Evolutionary conservation across 2,888 invertebrate genomes (phyloP).

Genomic region (Latrodectus hesperus): DNA sequence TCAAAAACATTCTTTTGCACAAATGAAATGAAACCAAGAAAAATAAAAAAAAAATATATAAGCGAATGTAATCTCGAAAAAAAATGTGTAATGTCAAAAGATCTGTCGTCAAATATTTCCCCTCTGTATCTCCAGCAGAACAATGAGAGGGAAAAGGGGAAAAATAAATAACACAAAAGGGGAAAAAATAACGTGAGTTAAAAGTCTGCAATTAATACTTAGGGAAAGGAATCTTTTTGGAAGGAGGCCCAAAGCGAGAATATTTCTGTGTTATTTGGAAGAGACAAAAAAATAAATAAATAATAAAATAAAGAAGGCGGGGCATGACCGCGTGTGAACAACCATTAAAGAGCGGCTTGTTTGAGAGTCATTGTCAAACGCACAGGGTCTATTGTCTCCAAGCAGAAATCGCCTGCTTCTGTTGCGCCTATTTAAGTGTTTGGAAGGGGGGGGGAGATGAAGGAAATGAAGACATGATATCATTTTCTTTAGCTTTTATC

Average conservation of each 20-base stretch:
- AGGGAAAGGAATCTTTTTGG: conserved; percentile 5
- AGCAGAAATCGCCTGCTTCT: not conserved
- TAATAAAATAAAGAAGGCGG: conserved; percentile 18
- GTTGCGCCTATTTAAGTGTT: conserved; percentile 25
- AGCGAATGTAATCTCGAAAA: not conserved
- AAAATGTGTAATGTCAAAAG: conserved; percentile 23
- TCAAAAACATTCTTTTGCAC: not conserved
- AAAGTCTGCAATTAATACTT: conserved; percentile 52
- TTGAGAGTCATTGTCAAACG: conserved; percentile 30
- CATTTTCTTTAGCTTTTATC: not conserved
- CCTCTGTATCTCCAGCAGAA: not conserved
- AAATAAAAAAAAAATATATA: not conserved
- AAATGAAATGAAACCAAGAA: not conserved
- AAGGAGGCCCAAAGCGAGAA: conserved; percentile 30
- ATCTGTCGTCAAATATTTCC: conserved; percentile 34
- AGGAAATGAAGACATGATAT: not conserved
- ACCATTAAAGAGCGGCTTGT: conserved; percentile 27
- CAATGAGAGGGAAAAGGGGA: not conserved
- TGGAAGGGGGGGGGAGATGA: not conserved
- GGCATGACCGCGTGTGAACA: conserved; percentile 36
- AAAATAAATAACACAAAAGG: conserved; percentile 1
- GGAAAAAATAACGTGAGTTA: conserved; percentile 14
- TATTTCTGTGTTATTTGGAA: conserved; percentile 11
- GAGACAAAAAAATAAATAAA: conserved; percentile 2
- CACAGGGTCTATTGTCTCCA: conserved; percentile 2